Base-by-base conservation (phyloP, 2,888 invertebrate species). In the Nomada ruficornis region DNA sequence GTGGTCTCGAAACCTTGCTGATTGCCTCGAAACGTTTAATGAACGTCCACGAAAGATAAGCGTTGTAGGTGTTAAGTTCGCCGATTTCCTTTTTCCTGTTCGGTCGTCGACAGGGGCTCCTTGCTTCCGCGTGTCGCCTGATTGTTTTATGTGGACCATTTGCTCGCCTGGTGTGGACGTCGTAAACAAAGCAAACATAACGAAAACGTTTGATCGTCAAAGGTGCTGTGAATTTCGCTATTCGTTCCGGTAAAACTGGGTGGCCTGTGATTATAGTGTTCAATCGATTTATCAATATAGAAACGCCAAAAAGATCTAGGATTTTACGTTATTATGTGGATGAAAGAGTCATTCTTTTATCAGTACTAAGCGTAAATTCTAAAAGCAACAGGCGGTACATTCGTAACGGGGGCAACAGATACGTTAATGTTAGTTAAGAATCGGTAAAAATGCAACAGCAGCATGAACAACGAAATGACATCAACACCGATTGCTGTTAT, bases 401-500 rank as follows among this genome's bases (percentile, higher is more conserved):
- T 20, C 7, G n/a, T 5, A 9, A 15, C 36, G 36, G 26, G n/a
- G 2, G 7, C 1, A 23, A 26, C n/a, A 3, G 3, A 4, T n/a
- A 47, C n/a, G 70, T 80, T 47, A 62, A 72, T 77, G 71, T 20
- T 4, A n/a, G 7, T 62, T 36, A n/a, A 29, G 2, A 23, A 23
- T 54, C 20, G 20, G 36, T 44, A 36, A 83, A 62, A 54, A 87
- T 87, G 87, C 87, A 87, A 82, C 92, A 91, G 69, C 92, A 92
- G 71, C 91, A 92, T 77, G 91, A 93, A 42, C 91, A 90, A 68
- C 86, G 89, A 55, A 89, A 88, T 71, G 90, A 91, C 42, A 80
- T 91, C 73, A 64, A 88, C 72, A 86, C 85, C 47, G 93, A 93
- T 86, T 94, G 92, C 85, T 93, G 92, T 69, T 93, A 93, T 68